phyloP scores from a whole-genome alignment of 2,113 vertebrate genomes.

The Pao palembangensis region DNA sequence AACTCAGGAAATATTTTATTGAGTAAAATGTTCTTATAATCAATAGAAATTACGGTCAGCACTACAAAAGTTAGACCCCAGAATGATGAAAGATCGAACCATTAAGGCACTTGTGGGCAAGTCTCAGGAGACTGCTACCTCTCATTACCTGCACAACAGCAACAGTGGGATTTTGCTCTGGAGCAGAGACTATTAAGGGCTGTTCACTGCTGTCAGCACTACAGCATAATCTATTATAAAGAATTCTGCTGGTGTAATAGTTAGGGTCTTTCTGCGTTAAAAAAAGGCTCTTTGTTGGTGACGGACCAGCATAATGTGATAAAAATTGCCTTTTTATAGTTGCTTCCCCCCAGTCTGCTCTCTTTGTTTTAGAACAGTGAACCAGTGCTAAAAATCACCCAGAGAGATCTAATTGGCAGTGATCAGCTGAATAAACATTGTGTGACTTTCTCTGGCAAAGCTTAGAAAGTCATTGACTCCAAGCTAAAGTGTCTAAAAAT shows the following conservation, averaged over 20 bases:
- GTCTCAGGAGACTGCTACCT: constrained; percentile 5
- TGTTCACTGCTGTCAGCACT: constrained; percentile 28
- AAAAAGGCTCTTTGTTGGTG: constrained; percentile 5
- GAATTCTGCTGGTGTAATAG: constrained; percentile 11
- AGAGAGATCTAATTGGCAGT: too few relatives aligned
- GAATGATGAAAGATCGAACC: constrained; percentile 4
- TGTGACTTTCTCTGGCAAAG: too few relatives aligned
- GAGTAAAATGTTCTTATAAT: constrained; percentile 2
- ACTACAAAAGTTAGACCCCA: not conserved
- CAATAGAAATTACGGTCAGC: not conserved
- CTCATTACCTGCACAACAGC: constrained; percentile 11
- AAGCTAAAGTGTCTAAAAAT: not conserved
- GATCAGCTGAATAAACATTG: not conserved
- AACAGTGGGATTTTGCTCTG: constrained; percentile 2
- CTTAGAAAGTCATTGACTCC: too few relatives aligned
- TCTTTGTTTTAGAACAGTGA: too few relatives aligned
- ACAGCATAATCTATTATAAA: constrained; percentile 14
- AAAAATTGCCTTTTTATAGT: too few relatives aligned
- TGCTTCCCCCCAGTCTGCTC: too few relatives aligned
- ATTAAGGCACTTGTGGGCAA: constrained; percentile 1
- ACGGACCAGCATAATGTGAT: constrained; percentile 24
- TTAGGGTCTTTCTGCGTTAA: constrained; percentile 13
- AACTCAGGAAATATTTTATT: constrained; percentile 10
- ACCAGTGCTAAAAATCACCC: too few relatives aligned
- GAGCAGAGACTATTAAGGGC: constrained; percentile 1